A percentile compares a stretch with the other conserved stretches of the same genome.
phyloP scores from a whole-genome alignment of 2,113 vertebrate species.

The Stegastes partitus region DNA sequence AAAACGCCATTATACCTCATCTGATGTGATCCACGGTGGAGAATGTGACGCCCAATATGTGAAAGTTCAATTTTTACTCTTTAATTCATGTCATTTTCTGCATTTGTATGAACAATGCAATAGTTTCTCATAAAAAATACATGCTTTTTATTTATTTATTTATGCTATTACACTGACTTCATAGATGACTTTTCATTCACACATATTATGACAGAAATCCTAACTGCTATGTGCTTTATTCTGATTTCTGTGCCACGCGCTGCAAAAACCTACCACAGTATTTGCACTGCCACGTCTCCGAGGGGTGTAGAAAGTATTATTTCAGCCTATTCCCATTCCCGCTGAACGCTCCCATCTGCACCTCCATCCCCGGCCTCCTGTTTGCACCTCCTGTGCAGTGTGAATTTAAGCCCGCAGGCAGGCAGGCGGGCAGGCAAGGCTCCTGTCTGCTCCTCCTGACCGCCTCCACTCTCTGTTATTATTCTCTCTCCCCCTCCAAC shows the following conservation, averaged over 20 bases:
- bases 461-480: constrained; percentile 53
- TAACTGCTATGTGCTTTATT: not conserved
- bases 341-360: constrained; percentile 72
- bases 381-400: constrained; percentile 82
- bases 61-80: not conserved
- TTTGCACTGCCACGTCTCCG: not conserved
- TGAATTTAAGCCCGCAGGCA: constrained; percentile 76
- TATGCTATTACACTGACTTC: not conserved
- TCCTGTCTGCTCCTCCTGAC: constrained; percentile 72
- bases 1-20: not conserved
- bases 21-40: not conserved
- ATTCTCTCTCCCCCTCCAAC: not conserved
- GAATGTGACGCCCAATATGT: constrained; percentile 5
- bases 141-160: no score
- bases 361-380: constrained; percentile 72
- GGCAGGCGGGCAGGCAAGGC: no score
- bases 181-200: not conserved
- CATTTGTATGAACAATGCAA: not conserved
- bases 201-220: not conserved
- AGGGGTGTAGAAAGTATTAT: constrained; percentile 46
- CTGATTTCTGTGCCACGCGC: not conserved
- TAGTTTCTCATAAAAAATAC: no score
- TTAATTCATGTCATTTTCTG: not conserved
- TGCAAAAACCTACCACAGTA: not conserved
- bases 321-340: constrained; percentile 46